Base-by-base conservation (phyloP, 2,888 invertebrate species). In the Neocrepidodera transversa region DNA sequence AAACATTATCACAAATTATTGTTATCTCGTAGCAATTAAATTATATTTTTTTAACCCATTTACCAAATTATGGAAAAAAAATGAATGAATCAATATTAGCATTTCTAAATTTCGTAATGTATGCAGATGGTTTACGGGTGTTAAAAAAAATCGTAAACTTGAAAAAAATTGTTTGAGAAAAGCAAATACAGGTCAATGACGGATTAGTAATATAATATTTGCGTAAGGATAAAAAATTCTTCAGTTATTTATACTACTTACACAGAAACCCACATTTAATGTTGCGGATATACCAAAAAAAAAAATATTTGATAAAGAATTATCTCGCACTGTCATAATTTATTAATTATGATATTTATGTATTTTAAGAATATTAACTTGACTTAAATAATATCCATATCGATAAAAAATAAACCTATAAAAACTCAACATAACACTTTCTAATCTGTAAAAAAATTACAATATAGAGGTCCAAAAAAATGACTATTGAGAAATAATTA, bases 11-110 rank as follows among this genome's bases (percentile, higher is more conserved):
- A 18, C 50, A 38, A 50, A 52, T 52, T 17, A 52, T 14, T 13
- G 43, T 53, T 53, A 53, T 53, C 53, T 42, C 43, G 26, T 30
- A 52, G 52, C 43, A 53, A 53, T 53, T 43, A 53, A 53, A 53
- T 14, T 17, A 13, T 53, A 32, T 53, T 53, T 53, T 42, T 53
- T 43, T 43, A 53, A 53, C 53, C 53, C 43, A 53, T 53, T 53
- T 53, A 20, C 26, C 18, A 23, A 30, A 53, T 10, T n/a, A 43
- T 1, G 18, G 6, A 40, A 53, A 53, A 53, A 48, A 53, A 53
- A 51, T 13, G 23, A 32, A 26, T 32, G 17, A 20, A 16, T 30
- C 13, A 35, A 38, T 50, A 53, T 53, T 43, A 18, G 28, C 43
- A 18, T 28, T n/a, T 43, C 1, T 1, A 18, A 10, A 20, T 43